Conservation (phyloP, 2,888 invertebrate species). For the Leptinotarsa juncta region DNA sequence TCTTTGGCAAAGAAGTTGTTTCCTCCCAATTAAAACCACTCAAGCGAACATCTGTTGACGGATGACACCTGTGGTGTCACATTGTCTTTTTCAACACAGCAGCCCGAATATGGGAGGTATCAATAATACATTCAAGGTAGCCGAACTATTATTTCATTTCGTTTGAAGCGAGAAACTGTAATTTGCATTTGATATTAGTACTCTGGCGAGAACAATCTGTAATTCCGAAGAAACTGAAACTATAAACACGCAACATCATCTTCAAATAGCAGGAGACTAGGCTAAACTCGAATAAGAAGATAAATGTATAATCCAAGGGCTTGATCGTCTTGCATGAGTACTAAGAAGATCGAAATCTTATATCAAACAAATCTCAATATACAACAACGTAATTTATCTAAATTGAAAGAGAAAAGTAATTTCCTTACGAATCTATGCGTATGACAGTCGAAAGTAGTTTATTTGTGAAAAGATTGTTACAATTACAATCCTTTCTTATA, state of each 20-base stretch:
- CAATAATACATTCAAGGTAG: neutral
- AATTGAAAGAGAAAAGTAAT: too few relatives aligned
- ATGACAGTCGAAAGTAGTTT: too few relatives aligned
- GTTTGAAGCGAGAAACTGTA: neutral
- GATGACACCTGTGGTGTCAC: conserved; percentile 9
- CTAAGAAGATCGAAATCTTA: too few relatives aligned
- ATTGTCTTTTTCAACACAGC: neutral
- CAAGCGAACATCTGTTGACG: neutral
- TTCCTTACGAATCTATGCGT: too few relatives aligned
- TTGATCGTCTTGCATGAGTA: neutral
- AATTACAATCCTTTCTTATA: too few relatives aligned
- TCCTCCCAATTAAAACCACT: conserved; percentile 3
- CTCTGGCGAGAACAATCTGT: neutral
- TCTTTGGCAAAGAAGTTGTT: conserved; percentile 4
- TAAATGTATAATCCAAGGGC: neutral
- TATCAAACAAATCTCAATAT: too few relatives aligned
- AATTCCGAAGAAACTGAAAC: neutral
- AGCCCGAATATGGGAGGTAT: neutral
- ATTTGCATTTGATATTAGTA: neutral
- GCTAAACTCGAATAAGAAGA: neutral
- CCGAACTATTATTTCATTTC: neutral
- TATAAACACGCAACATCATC: neutral
- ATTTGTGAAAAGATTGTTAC: too few relatives aligned
- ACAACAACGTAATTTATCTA: too few relatives aligned
- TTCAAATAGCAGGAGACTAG: neutral